These are phyloP conservation scores for Perizoma affinitatum DNA, from an alignment of 2,888 invertebrate species.

Conservation along the genomic window DNA sequence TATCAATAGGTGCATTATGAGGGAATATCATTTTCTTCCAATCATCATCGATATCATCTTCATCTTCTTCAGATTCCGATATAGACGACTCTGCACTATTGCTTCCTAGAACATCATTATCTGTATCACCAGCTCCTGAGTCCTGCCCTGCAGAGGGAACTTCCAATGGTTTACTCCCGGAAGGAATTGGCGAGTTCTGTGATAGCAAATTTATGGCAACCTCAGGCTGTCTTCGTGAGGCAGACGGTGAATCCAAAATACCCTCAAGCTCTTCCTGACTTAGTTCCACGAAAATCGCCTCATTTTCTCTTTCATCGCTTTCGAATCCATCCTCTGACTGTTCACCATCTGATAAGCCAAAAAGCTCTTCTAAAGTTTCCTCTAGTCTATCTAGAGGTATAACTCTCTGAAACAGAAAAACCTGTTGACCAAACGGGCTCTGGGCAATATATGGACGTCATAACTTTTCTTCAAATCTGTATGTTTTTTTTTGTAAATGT, in stretches of 20 bases:
- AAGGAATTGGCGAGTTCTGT: constrained; percentile 22
- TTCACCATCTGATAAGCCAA: constrained; percentile 18
- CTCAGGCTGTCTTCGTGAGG: constrained; percentile 26
- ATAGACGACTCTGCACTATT: too few species aligned
- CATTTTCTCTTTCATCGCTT: constrained; percentile 30
- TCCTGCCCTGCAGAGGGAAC: too few species aligned
- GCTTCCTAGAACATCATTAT: too few species aligned
- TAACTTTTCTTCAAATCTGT: constrained; percentile 27
- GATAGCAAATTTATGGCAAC: constrained; percentile 25
- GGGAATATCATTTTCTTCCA: too few species aligned
- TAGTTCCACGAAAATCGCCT: constrained; percentile 27
- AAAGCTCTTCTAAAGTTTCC: constrained; percentile 26
- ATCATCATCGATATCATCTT: too few species aligned
- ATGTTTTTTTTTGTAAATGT: constrained; percentile 19
- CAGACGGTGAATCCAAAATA: constrained; percentile 30
- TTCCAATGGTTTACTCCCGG: too few species aligned
- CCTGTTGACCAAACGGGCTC: constrained; percentile 27
- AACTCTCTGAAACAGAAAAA: constrained; percentile 28
- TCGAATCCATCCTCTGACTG: constrained; percentile 28
- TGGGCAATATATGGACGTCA: constrained; percentile 32
- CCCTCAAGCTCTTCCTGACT: constrained; percentile 25
- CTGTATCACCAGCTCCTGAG: too few species aligned
- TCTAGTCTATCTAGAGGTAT: constrained; percentile 18
- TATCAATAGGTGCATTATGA: too few species aligned
- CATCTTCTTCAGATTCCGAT: too few species aligned